Percentiles rank a stretch among this genome's conserved stretches.
These are phyloP conservation scores for Planococcus citri DNA, from an alignment of 1,140 invertebrate species.

Conservation along the genomic window DNA sequence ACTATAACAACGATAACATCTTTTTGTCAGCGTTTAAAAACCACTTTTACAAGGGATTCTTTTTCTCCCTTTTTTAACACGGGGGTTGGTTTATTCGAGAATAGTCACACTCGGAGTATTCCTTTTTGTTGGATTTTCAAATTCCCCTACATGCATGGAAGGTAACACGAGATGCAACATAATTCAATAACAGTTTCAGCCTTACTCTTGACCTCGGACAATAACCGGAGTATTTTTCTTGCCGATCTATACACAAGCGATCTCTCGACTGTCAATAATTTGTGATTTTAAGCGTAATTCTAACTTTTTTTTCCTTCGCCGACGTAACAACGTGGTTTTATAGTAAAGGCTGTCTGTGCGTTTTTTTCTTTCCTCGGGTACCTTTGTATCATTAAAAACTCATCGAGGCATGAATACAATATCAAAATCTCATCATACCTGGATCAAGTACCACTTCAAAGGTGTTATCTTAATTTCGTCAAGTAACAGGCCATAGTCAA, in stretches of 20 bases:
- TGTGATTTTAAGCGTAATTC: neutral
- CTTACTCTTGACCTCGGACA: neutral
- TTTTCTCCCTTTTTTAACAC: neutral
- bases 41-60: neutral
- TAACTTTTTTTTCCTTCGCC: neutral
- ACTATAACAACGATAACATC: neutral
- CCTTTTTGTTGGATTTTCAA: neutral
- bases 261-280: slow-evolving; percentile 2
- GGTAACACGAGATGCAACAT: neutral
- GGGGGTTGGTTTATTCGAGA: neutral
- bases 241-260: neutral
- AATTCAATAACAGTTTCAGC: neutral
- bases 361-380: no score
- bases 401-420: no score
- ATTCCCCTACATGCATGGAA: neutral
- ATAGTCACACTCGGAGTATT: neutral
- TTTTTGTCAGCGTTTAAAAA: neutral
- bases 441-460: no score
- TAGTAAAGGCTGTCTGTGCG: no score
- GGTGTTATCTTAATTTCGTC: no score
- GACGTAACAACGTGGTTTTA: no score
- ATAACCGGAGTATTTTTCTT: neutral
- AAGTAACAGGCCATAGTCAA: no score
- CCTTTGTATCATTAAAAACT: no score
- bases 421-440: no score